A percentile compares a stretch with the other conserved stretches of the same genome.
phyloP scores from a whole-genome alignment of 2,113 vertebrate genomes.

The Willisornis vidua region DNA sequence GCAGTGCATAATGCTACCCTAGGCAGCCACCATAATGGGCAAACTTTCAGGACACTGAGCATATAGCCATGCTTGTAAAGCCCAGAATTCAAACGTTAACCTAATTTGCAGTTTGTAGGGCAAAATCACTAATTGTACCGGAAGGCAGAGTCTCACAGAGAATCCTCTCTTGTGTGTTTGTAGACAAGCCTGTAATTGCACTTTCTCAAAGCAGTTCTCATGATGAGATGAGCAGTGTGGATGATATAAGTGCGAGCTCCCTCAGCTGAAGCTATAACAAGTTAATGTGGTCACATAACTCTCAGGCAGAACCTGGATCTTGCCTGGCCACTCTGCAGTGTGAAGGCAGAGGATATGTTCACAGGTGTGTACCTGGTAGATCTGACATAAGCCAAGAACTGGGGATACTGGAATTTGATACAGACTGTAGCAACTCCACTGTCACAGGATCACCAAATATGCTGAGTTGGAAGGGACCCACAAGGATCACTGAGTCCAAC shows the following conservation, averaged over 20 bases:
- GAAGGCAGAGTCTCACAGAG: neutral
- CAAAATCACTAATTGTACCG: neutral
- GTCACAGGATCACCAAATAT: neutral
- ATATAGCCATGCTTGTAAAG: accelerated
- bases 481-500: neutral
- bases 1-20: neutral
- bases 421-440: neutral
- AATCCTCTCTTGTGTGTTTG: neutral
- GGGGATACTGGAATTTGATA: no score
- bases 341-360: accelerated
- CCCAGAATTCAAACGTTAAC: neutral
- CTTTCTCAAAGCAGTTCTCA: neutral
- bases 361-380: neutral
- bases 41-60: neutral
- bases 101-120: neutral
- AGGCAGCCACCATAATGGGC: neutral
- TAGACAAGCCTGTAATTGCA: neutral
- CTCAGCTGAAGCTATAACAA: neutral
- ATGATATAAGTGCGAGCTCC: accelerated
- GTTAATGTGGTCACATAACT: accelerated
- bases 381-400: neutral
- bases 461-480: neutral
- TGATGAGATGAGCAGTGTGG: accelerated
- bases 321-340: neutral
- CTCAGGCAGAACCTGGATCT: neutral